Evolutionary conservation across 2,797 vertebrate species (phyloP), one percentile per base, ranked within the genome.

Genomic region (Australoheros facetus): DNA sequence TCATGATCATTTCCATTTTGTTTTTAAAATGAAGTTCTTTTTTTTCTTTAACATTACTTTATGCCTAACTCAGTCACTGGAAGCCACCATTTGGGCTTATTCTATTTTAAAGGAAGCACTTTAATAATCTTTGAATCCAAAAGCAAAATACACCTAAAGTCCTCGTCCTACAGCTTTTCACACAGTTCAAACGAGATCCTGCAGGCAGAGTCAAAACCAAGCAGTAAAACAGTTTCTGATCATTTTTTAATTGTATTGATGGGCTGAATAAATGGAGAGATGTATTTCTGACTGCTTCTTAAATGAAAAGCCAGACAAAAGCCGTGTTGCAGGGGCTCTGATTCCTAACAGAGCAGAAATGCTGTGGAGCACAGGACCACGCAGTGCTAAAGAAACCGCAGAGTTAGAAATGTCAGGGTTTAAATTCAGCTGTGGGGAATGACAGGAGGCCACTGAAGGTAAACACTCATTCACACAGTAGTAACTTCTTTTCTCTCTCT

Each of bases 191-290:
- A 72, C n/a, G 26, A 51, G 39, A 66, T 71, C 73, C 26, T 51
- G 48, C 51, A 45, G 75, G 12, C 62, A 4, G 17, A 56, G 56
- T 75, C 57, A 48, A 78, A 85, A 9, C 66, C 45, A 37, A 45
- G 26, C 16, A 17, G 3, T 3, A 37, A 45, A 62, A 51, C 39
- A 17, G 9, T 77, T 80, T 78, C 30, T 59, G 57, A 74, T 86
- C 8, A 26, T 56, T 80, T 8, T 26, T 26, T 51, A 45, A 79
- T 62, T 70, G 84, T 56, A 56, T 19, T 73, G 80, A 78, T 69
- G 34, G 73, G 62, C 28, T 64, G 56, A 81, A 37, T 2, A 16
- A 13, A 23, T 51, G 13, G 39, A 56, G 17, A 42, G 6, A 54
- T 0, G 19, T 23, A 59, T 14, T 34, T 70, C 28, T 57, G 57